A percentile compares a stretch with the other conserved stretches of the same genome.
phyloP scores from a whole-genome alignment of 1,140 invertebrate genomes.

The Papilio aristodemus region DNA sequence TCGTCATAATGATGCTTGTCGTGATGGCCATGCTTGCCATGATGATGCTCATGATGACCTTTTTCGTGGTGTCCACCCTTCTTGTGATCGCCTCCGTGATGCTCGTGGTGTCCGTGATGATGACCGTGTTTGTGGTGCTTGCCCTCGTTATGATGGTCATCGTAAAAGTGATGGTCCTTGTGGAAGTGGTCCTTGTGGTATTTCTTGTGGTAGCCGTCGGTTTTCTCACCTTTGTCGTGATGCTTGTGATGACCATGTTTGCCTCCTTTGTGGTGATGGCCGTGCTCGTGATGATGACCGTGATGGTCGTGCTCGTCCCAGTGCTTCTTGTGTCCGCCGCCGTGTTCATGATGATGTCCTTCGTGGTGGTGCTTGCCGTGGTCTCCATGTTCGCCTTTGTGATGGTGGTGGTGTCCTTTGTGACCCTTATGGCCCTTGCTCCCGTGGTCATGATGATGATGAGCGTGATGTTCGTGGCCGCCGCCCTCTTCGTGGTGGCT shows the following conservation, averaged over 20 bases:
- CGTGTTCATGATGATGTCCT: conserved; percentile 67
- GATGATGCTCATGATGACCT: conserved; percentile 68
- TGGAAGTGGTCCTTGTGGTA: conserved; percentile 74
- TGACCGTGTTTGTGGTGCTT: conserved; percentile 72
- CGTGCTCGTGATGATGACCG: conserved; percentile 69
- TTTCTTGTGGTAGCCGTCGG: conserved; percentile 73
- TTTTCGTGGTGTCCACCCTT: conserved; percentile 67
- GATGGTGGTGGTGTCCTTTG: conserved; percentile 71
- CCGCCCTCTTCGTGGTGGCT: conserved; percentile 85
- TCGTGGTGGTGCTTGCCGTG: conserved; percentile 67
- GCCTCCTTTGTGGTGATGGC: conserved; percentile 71
- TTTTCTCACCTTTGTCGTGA: conserved; percentile 70
- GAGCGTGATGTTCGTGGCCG: conserved; percentile 66
- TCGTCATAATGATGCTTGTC: conserved; percentile 71
- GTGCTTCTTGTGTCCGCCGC: conserved; percentile 67
- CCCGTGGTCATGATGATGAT: conserved; percentile 72
- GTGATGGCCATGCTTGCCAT: conserved; percentile 66
- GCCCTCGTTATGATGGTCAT: conserved; percentile 68
- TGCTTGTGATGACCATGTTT: conserved; percentile 72
- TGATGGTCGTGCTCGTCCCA: conserved; percentile 70
- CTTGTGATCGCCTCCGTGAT: conserved; percentile 66
- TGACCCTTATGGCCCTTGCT: conserved; percentile 70
- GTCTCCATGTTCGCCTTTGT: conserved; percentile 67
- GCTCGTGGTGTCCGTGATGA: conserved; percentile 67
- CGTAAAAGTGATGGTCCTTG: conserved; percentile 75